A percentile compares a stretch with the other conserved stretches of the same genome.
These are phyloP conservation scores for Myotis lucifugus DNA, from an alignment of 2,113 vertebrate genomes.

Conservation along the genomic window DNA sequence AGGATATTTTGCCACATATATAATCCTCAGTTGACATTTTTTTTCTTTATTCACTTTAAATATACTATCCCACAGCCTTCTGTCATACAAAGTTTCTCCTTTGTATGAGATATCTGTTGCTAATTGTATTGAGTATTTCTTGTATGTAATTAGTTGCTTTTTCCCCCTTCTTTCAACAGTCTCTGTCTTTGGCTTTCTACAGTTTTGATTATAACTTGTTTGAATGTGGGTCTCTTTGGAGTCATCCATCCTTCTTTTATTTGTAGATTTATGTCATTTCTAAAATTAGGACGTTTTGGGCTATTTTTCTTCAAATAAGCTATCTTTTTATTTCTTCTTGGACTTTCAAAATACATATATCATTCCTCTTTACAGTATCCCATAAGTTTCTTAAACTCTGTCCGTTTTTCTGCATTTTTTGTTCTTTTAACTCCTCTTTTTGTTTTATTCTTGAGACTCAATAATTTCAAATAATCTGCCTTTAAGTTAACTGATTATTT, in stretches of 20 bases:
- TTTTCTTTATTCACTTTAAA: background rate
- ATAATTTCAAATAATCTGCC: background rate
- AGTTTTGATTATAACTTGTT: background rate
- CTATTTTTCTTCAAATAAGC: background rate
- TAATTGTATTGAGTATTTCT: background rate
- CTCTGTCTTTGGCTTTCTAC: background rate
- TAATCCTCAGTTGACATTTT: background rate
- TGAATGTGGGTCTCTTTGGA: background rate
- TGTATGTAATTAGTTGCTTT: background rate
- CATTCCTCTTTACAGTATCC: background rate
- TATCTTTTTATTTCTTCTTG: background rate
- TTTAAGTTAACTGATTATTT: background rate
- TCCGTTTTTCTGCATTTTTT: background rate
- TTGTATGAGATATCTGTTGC: background rate
- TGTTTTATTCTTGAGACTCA: background rate
- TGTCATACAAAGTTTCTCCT: background rate
- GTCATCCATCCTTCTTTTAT: background rate
- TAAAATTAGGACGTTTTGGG: background rate
- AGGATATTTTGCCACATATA: background rate
- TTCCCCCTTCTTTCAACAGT: background rate
- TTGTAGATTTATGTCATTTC: background rate
- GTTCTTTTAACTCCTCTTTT: background rate
- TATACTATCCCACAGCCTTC: too few relatives aligned
- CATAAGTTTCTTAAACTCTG: background rate
- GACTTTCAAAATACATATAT: background rate